Evolutionary conservation across 2,888 invertebrate species (phyloP).

Genomic region (Caenorhabditis wallacei): DNA sequence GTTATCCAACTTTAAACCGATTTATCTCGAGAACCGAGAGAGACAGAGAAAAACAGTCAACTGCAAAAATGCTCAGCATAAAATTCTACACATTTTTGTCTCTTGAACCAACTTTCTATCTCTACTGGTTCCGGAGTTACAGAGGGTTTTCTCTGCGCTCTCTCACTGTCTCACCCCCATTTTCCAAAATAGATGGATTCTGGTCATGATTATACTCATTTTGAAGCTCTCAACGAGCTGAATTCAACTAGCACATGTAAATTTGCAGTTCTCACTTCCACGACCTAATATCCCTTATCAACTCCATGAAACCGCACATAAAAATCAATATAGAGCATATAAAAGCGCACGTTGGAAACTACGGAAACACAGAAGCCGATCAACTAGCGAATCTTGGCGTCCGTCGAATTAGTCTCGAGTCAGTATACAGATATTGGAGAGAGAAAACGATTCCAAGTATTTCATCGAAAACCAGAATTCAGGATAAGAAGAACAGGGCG

Average conservation of each 20-base stretch:
- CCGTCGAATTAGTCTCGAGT: background rate
- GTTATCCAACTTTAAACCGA: slow-evolving; percentile 24
- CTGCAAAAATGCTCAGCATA: no score
- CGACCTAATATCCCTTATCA: background rate
- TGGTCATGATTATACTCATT: background rate
- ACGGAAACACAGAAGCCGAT: background rate
- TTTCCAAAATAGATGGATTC: no score
- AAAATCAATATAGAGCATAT: background rate
- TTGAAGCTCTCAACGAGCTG: background rate
- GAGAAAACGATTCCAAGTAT: no score
- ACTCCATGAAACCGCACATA: background rate
- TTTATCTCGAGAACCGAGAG: no score
- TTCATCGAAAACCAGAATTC: no score
- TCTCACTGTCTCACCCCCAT: no score
- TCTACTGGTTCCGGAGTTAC: no score
- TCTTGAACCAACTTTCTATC: no score
- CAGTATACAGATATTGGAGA: background rate
- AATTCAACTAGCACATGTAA: no score
- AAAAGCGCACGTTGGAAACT: background rate
- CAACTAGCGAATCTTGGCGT: background rate
- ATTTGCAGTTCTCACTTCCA: background rate
- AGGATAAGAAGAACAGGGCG: background rate
- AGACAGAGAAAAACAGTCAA: no score
- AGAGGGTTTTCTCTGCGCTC: no score
- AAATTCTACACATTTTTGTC: no score